Base-by-base conservation (phyloP, 1,140 invertebrate species). In the Apocrypta bakeri region DNA sequence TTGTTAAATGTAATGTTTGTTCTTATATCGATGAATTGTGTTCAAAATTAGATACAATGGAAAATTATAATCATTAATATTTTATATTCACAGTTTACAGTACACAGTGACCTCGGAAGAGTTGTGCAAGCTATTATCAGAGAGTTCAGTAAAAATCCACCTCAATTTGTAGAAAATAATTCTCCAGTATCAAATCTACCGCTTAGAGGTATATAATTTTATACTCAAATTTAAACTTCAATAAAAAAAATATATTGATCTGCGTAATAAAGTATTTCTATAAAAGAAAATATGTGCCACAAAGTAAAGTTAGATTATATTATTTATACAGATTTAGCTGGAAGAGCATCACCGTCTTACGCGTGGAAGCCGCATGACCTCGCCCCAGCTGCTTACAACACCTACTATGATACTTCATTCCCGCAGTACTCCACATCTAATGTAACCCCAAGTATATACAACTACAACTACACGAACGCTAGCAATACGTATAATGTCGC, bases 51-150 rank as follows among this genome's bases (percentile, higher is more conserved):
- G 0, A 56, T 56, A 48, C 14, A 56, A 37, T 37, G 3, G 7
- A 56, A 56, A 21, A 56, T 17, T 21, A 7, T n/a, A 56, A n/a
- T 17, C 17, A 56, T 21, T 56, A 6, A 7, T 31, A 48, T 66
- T 29, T 71, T 66, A 72, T 7, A 9, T 81, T 90, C 88, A 48
- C 84, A 95, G 94, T 96, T 95, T 88, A 95, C 95, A 79, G 90
- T 94, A 64, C 95, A 96, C 90, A 96, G 95, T 64, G 96, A 96
- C 92, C 92, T 96, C 79, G 96, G 96, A 25, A 92, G 95, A 81
- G 94, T 96, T 56, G 96, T 96, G 1, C 95, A 96, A 89, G 95
- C 94, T 14, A 95, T 96, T 63, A 95, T 96, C 80, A 91, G 96
- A 86, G 96, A 96, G 89, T 96, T 96, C 85, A 94, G 95, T 88